Percentiles rank a stretch among this genome's conserved stretches.
Evolutionary conservation across 2,888 invertebrate species (phyloP).

Genomic region (Tetrapedia diversipes): DNA sequence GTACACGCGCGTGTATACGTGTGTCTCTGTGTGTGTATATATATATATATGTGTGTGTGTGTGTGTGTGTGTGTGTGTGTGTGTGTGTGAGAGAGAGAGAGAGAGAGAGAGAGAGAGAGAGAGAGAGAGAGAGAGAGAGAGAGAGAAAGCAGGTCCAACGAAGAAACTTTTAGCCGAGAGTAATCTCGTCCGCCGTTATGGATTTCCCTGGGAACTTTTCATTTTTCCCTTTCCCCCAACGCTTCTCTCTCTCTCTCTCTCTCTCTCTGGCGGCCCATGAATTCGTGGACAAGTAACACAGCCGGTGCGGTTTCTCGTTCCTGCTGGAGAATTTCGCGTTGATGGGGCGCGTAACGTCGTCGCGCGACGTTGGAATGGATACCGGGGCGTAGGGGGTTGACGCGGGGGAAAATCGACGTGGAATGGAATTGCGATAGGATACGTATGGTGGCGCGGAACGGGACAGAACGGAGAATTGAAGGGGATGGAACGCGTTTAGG

Average conservation of each 20-base stretch:
- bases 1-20: too few relatives aligned
- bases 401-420: not conserved
- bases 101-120: too few relatives aligned
- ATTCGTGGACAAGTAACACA: not conserved
- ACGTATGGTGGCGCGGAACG: too few relatives aligned
- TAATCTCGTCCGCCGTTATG: not conserved
- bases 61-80: too few relatives aligned
- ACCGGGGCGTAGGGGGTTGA: not conserved
- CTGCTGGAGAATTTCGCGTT: not conserved
- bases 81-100: too few relatives aligned
- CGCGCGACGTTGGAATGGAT: too few relatives aligned
- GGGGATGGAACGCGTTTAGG: too few relatives aligned
- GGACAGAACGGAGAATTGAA: too few relatives aligned
- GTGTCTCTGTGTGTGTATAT: too few relatives aligned
- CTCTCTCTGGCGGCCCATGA: conserved; percentile 18
- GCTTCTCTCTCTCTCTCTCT: not conserved
- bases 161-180: conserved; percentile 9
- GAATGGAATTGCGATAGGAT: too few relatives aligned
- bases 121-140: too few relatives aligned
- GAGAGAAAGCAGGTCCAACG: not conserved
- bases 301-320: not conserved
- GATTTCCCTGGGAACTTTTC: conserved; percentile 1
- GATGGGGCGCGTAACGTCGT: not conserved
- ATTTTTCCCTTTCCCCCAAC: not conserved
- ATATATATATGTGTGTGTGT: too few relatives aligned